phyloP scores from a whole-genome alignment of 2,797 vertebrate species.

The Crocidura indochinensis region DNA sequence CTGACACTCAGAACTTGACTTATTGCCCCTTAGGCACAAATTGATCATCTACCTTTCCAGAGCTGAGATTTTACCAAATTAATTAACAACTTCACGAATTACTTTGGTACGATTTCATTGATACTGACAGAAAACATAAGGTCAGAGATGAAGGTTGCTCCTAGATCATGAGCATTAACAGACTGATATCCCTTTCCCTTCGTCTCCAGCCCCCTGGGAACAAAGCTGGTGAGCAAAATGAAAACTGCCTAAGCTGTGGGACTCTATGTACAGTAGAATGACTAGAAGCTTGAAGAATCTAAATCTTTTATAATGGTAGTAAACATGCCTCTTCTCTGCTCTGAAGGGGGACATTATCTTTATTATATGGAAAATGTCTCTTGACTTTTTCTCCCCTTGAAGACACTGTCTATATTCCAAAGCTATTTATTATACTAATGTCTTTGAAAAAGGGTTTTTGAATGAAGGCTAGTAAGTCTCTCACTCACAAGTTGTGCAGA shows the following conservation, averaged over 20 bases:
- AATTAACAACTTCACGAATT: background rate
- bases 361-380: background rate
- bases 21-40: background rate
- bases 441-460: constrained; percentile 24
- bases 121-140: background rate
- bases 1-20: background rate
- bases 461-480: background rate
- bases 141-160: background rate
- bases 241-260: background rate
- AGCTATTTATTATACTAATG: background rate
- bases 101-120: background rate
- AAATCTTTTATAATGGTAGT: background rate
- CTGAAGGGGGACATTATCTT: background rate
- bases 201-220: background rate
- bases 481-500: background rate
- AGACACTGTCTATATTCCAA: background rate
- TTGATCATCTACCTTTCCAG: background rate
- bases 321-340: background rate
- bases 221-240: background rate
- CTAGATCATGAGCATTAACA: background rate
- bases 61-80: background rate
- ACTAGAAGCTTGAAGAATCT: background rate
- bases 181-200: background rate
- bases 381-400: background rate
- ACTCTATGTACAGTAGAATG: background rate